These are phyloP conservation scores for Pegoplata infirma DNA, from an alignment of 2,888 invertebrate genomes.

Conservation along the genomic window DNA sequence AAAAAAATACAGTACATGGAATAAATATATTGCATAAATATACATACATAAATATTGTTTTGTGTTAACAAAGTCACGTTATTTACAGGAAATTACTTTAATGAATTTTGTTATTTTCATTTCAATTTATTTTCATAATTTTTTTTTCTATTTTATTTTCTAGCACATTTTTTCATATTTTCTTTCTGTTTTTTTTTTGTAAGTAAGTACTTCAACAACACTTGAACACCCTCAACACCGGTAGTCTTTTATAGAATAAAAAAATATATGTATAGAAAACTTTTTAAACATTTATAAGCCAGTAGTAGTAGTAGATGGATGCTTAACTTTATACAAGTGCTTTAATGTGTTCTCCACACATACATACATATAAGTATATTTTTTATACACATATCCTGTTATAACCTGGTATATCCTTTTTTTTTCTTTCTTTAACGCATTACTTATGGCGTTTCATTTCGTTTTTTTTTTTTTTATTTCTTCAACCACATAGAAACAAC, in stretches of 20 bases:
- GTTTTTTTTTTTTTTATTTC: too few species aligned
- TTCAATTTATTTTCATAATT: slow-evolving; percentile 9
- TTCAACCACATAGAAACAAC: background rate
- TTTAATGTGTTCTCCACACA: background rate
- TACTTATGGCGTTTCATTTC: slow-evolving; percentile 40
- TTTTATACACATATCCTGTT: background rate
- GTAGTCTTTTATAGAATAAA: background rate
- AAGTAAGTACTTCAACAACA: slow-evolving; percentile 32
- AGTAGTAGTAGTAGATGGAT: background rate
- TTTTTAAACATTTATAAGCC: slow-evolving; percentile 1
- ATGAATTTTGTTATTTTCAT: slow-evolving; percentile 65
- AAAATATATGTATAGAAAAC: background rate
- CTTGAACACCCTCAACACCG: slow-evolving; percentile 45
- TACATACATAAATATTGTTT: slow-evolving; percentile 19
- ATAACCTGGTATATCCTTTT: slow-evolving; percentile 30
- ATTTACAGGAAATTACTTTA: slow-evolving; percentile 69
- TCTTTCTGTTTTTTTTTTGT: too few species aligned
- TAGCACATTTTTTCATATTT: background rate
- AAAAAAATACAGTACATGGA: too few species aligned
- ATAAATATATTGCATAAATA: background rate
- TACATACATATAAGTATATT: too few species aligned
- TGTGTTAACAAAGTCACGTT: slow-evolving; percentile 64
- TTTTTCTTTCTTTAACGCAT: slow-evolving; percentile 35
- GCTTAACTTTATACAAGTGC: background rate
- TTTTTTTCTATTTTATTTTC: background rate